Base-by-base conservation (phyloP, 2,113 vertebrate species). In the Corydoras maculifer region DNA sequence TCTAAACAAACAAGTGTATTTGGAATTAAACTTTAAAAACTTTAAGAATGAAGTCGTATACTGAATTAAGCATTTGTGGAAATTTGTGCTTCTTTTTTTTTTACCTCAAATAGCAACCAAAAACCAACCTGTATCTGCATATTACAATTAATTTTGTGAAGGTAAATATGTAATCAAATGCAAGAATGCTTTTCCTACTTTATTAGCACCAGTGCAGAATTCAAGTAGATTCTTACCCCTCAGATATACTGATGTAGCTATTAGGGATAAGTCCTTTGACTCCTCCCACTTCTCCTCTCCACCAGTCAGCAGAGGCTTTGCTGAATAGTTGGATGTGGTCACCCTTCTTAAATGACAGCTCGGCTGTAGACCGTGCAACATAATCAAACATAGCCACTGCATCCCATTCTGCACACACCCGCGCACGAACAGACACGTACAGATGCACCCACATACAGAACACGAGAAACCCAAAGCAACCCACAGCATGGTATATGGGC, bases 301-400 rank as follows among this genome's bases (percentile, higher is more conserved):
- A 94, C 94, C 94, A 95, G 81, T 94, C 93, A 30, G 80, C 83
- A 0, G 91, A 92, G 62, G 89, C 90, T 32, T 90, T 91, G 80
- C 84, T 85, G 58, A 92, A 87, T 5, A 94, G 88, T 58, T 88
- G 73, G 57, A 95, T 77, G 6, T 86, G 67, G 1, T 93, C 92
- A 29, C 93, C 94, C 12, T 91, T 89, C 77, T 91, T 92, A 79
- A 92, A 93, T 2, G 87, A 90, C 69, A 95, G 87, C 80, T 95
- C 93, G 50, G 92, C 89, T 1, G 87, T 74, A 0, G 92, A 91
- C 63, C 92, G 90, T 10, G 91, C 90, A 3, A 75, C 79, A 12
- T 94, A 93, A 80, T 91, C 86, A 58, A 93, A 94, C 87, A 91
- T 87, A 18, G 92, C 92, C 79, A 93, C 79, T 0, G 91, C 90